These are phyloP conservation scores for Empis stercorea DNA, from an alignment of 2,888 invertebrate species.

Conservation along the genomic window DNA sequence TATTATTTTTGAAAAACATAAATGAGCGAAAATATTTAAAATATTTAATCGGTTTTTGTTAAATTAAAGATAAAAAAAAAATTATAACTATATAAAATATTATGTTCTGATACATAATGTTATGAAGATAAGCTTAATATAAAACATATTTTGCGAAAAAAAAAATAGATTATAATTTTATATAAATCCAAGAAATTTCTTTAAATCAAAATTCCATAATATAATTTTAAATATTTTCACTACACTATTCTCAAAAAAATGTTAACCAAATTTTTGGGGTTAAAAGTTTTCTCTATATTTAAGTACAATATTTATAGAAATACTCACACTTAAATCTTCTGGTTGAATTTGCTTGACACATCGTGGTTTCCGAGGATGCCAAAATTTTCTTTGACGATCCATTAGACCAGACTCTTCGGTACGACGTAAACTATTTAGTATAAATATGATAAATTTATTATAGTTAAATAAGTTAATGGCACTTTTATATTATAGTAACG, in stretches of 20 bases:
- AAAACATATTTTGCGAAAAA: too few species aligned
- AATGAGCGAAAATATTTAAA: neutral
- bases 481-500: too few species aligned
- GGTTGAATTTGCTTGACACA: constrained; percentile 37
- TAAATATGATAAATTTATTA: too few species aligned
- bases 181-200: too few species aligned
- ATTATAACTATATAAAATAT: neutral
- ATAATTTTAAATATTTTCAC: too few species aligned
- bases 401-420: constrained; percentile 47
- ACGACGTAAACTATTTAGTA: constrained; percentile 45
- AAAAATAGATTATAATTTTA: too few species aligned
- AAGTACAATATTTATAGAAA: too few species aligned
- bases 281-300: constrained; percentile 5
- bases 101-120: too few species aligned
- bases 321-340: constrained; percentile 7
- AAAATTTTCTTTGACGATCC: constrained; percentile 41
- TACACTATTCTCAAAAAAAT: too few species aligned
- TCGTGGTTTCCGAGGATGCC: constrained; percentile 46
- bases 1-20: neutral
- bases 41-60: constrained; percentile 1
- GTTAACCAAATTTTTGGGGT: neutral
- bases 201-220: too few species aligned
- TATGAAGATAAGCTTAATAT: too few species aligned
- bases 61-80: neutral
- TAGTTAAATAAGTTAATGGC: too few species aligned